Conservation (phyloP, 2,888 invertebrate genomes). For the Cryptus viduatorius region DNA sequence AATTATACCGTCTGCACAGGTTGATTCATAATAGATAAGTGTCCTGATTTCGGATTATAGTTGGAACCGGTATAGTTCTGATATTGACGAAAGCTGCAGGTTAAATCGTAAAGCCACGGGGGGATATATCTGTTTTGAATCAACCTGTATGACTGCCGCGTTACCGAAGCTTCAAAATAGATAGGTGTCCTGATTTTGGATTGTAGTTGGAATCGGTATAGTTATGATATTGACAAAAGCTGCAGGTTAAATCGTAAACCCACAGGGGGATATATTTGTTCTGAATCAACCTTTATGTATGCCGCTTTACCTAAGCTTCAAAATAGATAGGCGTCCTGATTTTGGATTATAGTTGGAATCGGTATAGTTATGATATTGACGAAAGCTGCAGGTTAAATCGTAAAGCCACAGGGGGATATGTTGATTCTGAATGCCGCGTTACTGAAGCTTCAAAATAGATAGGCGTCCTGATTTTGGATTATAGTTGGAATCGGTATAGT, state of each 20-base stretch:
- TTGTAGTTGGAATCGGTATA: not conserved
- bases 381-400: not conserved
- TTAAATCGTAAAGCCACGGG: not conserved
- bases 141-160: not conserved
- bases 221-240: not conserved
- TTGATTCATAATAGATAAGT: not conserved
- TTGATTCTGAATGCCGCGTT: not conserved
- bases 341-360: not conserved
- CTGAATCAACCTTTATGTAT: slow-evolving; percentile 2
- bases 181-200: not conserved
- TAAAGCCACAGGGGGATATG: not conserved
- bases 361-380: not conserved
- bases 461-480: not conserved
- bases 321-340: not conserved
- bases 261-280: not conserved
- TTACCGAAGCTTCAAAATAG: not conserved
- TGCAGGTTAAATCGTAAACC: not conserved
- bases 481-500: not conserved
- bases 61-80: not conserved
- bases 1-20: not conserved
- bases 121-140: not conserved
- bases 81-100: not conserved
- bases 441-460: not conserved
- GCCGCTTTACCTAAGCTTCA: not conserved
- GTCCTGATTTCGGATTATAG: not conserved